Percentiles rank a stretch among this genome's conserved stretches.
Evolutionary conservation across 2,888 invertebrate genomes (phyloP).

Genomic region (Parasteatoda lunata): DNA sequence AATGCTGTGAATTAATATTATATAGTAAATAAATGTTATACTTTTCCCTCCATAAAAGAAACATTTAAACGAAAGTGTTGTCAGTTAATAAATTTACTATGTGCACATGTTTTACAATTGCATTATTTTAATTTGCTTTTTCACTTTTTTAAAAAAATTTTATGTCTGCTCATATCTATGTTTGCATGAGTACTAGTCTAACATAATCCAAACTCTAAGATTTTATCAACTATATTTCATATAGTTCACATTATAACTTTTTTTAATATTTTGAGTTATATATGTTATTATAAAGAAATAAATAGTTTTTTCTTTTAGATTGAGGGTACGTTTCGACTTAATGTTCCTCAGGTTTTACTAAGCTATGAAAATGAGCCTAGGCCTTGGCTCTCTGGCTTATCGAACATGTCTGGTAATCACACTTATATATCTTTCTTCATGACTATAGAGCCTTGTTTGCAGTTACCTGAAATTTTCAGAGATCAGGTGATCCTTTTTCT

Average conservation of each 20-base stretch:
- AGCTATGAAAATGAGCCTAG: slow-evolving; percentile 78
- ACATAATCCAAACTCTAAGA: background rate
- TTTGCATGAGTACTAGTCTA: too few species aligned
- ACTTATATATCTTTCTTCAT: slow-evolving; percentile 80
- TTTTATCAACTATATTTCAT: background rate
- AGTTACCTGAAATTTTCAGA: slow-evolving; percentile 74
- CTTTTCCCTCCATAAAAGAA: too few species aligned
- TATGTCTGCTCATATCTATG: too few species aligned
- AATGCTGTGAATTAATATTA: too few species aligned
- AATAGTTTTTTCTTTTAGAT: slow-evolving; percentile 78
- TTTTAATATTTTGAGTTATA: background rate
- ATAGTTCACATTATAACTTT: too few species aligned
- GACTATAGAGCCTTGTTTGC: slow-evolving; percentile 80
- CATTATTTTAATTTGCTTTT: background rate
- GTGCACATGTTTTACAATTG: background rate
- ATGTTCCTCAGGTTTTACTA: slow-evolving; percentile 83
- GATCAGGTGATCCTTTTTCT: slow-evolving; percentile 66
- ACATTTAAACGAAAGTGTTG: too few species aligned
- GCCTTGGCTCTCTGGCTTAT: slow-evolving; percentile 60
- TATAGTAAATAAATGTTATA: too few species aligned
- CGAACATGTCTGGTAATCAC: slow-evolving; percentile 45
- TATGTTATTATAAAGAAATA: background rate
- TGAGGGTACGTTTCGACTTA: slow-evolving; percentile 86
- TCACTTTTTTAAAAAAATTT: too few species aligned
- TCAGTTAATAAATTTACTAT: background rate